Conservation (phyloP, 2,888 invertebrate species). For the Drosophila paranaensis region DNA sequence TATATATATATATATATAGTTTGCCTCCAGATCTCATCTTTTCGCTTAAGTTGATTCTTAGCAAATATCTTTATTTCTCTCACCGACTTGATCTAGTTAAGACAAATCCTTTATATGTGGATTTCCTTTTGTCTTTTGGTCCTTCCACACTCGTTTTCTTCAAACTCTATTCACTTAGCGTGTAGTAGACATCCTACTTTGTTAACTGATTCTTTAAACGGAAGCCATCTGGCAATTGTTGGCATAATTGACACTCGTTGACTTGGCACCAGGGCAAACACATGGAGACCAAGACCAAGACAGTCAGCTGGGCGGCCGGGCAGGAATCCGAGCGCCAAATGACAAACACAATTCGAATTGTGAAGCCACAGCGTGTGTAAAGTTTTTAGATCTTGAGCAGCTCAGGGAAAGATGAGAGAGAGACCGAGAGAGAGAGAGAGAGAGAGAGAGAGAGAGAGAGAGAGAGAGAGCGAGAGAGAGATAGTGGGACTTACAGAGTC, state of each 20-base stretch:
- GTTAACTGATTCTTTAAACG: not conserved
- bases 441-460: conserved; percentile 1
- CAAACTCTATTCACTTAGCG: too few relatives aligned
- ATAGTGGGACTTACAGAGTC: conserved; percentile 41
- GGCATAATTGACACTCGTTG: conserved; percentile 58
- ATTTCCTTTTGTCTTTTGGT: too few relatives aligned
- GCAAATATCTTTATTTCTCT: too few relatives aligned
- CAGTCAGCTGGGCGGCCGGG: conserved; percentile 2
- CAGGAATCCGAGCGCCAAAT: conserved; percentile 42
- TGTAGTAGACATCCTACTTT: not conserved
- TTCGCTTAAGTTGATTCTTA: too few relatives aligned
- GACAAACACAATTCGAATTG: conserved; percentile 61
- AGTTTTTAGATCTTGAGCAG: conserved; percentile 45
- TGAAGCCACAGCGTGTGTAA: conserved; percentile 42
- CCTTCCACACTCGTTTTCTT: too few relatives aligned
- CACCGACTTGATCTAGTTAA: too few relatives aligned
- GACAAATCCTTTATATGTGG: too few relatives aligned
- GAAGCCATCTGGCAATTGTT: conserved; percentile 47
- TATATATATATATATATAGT: too few relatives aligned
- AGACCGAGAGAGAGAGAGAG: not conserved
- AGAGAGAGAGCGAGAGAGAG: conserved; percentile 2
- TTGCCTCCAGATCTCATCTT: too few relatives aligned
- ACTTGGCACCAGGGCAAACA: conserved; percentile 43
- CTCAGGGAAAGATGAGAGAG: conserved; percentile 11
- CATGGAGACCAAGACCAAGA: conserved; percentile 25